These are phyloP conservation scores for Heliconius erato DNA, from an alignment of 2,888 invertebrate genomes.

Conservation along the genomic window DNA sequence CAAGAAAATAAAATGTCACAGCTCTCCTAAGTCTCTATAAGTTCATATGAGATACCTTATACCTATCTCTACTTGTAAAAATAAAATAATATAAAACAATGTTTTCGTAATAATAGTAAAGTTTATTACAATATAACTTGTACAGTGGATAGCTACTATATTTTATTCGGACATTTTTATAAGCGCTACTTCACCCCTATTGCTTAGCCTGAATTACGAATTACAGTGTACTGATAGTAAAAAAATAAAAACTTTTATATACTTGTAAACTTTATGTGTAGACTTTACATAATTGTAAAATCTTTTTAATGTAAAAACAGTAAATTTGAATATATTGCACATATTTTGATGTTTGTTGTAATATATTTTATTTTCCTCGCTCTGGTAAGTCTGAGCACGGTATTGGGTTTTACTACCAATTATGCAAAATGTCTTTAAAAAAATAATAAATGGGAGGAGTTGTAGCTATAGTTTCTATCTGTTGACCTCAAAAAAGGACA, in stretches of 20 bases:
- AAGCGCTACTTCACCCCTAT: slow-evolving; percentile 79
- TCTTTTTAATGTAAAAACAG: no score
- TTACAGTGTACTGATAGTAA: slow-evolving; percentile 64
- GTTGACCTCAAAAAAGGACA: no score
- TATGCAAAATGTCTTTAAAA: no score
- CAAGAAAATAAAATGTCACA: no score
- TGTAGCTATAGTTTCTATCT: no score
- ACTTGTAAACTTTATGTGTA: no score
- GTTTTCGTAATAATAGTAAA: slow-evolving; percentile 33
- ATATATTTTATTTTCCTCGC: no score
- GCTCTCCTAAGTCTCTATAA: background rate
- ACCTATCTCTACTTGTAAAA: background rate
- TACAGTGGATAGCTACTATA: slow-evolving; percentile 62
- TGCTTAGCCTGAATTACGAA: slow-evolving; percentile 79
- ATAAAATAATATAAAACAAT: slow-evolving; percentile 8
- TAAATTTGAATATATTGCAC: no score
- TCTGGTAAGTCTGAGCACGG: no score
- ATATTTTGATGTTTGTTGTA: no score
- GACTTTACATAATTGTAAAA: background rate
- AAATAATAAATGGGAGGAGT: no score
- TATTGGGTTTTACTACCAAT: no score
- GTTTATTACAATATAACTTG: slow-evolving; percentile 39
- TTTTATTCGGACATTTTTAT: slow-evolving; percentile 80
- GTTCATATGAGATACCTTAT: background rate
- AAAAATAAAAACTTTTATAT: slow-evolving; percentile 47